Conservation (phyloP, 1,140 invertebrate species). For the Elysia chlorotica region DNA sequence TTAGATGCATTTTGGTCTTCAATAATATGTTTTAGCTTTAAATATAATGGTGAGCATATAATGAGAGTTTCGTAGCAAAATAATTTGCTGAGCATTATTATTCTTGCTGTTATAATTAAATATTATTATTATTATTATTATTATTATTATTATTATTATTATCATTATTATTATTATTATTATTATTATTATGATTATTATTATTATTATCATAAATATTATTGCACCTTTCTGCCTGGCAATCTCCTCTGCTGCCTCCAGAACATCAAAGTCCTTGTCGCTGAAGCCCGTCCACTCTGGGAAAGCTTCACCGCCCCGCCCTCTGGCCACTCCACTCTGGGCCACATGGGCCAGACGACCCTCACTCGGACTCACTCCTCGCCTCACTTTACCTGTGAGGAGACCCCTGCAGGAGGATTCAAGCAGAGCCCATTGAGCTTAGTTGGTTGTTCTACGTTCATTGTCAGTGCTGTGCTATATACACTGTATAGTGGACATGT, state of each 20-base stretch:
- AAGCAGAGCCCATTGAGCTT: not conserved
- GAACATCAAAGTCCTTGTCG: slow-evolving; percentile 17
- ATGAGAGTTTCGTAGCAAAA: no score
- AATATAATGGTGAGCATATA: no score
- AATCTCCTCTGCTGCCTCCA: slow-evolving; percentile 18
- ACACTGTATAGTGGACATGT: not conserved
- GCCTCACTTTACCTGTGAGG: slow-evolving; percentile 27
- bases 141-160: no score
- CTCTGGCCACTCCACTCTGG: slow-evolving; percentile 4
- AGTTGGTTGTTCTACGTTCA: not conserved
- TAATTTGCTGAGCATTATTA: no score
- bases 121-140: no score
- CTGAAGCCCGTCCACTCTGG: slow-evolving; percentile 20
- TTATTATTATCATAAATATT: no score
- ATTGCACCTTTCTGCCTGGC: slow-evolving; percentile 22
- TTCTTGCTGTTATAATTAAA: no score
- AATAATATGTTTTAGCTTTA: no score
- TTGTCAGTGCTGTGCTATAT: not conserved
- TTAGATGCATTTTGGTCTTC: no score
- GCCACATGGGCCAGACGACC: slow-evolving; percentile 22
- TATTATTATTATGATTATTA: no score
- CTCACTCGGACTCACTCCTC: slow-evolving; percentile 12
- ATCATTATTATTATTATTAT: no score
- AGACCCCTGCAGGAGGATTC: slow-evolving; percentile 23
- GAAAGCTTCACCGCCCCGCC: not conserved